Conservation (phyloP, 2,113 vertebrate species). For the Ramphastos sulfuratus region DNA sequence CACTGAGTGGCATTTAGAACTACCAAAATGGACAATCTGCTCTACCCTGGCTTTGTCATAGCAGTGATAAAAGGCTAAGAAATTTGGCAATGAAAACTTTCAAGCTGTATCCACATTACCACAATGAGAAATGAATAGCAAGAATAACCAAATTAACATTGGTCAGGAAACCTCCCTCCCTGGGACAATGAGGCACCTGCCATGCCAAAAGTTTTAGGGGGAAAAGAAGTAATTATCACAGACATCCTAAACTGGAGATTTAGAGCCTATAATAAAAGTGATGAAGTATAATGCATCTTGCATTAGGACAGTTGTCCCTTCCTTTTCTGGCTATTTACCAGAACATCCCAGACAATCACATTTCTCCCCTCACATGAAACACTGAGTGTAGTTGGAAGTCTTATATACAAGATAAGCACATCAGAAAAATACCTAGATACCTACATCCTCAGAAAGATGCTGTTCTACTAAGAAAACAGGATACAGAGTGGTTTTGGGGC, state of each 20-base stretch:
- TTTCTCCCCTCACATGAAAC: neutral
- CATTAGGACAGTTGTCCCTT: neutral
- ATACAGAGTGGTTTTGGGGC: too few relatives aligned
- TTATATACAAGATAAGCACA: neutral
- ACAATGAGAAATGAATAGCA: neutral
- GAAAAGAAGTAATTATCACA: rapidly evolving
- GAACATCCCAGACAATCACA: neutral
- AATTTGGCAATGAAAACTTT: neutral
- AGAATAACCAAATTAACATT: neutral
- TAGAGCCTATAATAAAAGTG: neutral
- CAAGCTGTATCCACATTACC: neutral
- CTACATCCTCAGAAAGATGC: neutral
- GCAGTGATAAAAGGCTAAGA: neutral
- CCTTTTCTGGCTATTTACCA: neutral
- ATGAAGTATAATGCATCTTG: neutral
- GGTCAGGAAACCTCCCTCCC: neutral
- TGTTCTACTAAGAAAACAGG: neutral
- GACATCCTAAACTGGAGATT: neutral
- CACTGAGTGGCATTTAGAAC: neutral
- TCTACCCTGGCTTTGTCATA: neutral
- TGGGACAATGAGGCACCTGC: neutral
- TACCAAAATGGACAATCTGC: neutral
- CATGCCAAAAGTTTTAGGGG: neutral
- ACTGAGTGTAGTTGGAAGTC: neutral
- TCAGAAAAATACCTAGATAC: neutral